Base-by-base conservation (phyloP, 1,140 invertebrate genomes). In the Drosophila athabasca region DNA sequence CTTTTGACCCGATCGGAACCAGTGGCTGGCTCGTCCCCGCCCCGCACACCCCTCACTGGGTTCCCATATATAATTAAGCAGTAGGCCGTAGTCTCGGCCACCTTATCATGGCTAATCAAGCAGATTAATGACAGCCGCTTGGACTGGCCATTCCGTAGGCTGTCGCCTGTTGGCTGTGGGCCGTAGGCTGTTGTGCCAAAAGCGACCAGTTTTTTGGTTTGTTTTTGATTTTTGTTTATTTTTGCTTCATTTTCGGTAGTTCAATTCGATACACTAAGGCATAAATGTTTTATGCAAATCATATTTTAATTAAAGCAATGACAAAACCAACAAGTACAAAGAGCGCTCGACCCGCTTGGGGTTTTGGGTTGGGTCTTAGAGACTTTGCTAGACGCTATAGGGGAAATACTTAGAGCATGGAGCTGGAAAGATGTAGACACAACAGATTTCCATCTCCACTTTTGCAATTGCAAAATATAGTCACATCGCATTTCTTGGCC, bases 211-310 rank as follows among this genome's bases (percentile, higher is more conserved):
- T 9, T 29, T 57, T 35, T 11, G 3, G 19, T 26, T 11, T n/a
- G 35, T 69, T 69, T 44, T 52, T 52, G 68, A 65, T 68, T 69
- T 69, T 68, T 29, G 54, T 66, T 17, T 62, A n/a, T 57, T 50
- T 68, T 69, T 57, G 49, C 22, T 49, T 39, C 11, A 39, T 39
- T 69, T 51, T 58, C 59, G 72, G 61, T 73, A 75, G 69, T 81
- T 85, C 69, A 78, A 72, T 78, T 77, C 65, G 82, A 87, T 87
- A 81, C 67, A 75, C 67, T 85, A 67, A 76, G 55, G 54, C 73
- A 55, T 70, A 75, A 79, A 85, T 82, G 75, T 82, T 62, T 68
- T 88, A 85, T 85, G 82, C 82, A 87, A 85, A 85, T 85, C 8
- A 76, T 65, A 87, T 87, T 81, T 87, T 67, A 84, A 70, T 69